Percentiles rank a stretch among this genome's conserved stretches.
phyloP scores from a whole-genome alignment of 2,797 vertebrate genomes.

The Mormyrus hasselquistii region DNA sequence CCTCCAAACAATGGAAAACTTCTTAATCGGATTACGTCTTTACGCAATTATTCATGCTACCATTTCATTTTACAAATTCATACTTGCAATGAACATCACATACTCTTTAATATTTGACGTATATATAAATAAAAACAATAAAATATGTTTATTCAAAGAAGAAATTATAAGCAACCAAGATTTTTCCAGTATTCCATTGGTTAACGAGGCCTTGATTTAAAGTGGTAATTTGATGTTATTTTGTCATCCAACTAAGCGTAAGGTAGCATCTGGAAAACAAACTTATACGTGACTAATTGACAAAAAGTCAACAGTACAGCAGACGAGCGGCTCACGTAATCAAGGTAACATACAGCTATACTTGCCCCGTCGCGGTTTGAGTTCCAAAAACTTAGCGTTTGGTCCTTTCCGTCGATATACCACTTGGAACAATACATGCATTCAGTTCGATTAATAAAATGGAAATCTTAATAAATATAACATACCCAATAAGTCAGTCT shows the following conservation, averaged over 20 bases:
- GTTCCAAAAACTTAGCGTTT: background rate
- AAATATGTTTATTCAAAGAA: background rate
- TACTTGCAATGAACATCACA: background rate
- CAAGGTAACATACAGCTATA: background rate
- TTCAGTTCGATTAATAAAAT: background rate
- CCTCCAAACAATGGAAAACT: slow-evolving; percentile 4
- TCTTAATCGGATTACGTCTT: slow-evolving; percentile 1
- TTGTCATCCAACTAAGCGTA: background rate
- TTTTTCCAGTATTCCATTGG: background rate
- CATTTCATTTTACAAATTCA: background rate
- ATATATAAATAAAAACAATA: background rate
- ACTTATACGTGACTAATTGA: too few relatives aligned
- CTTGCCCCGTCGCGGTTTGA: background rate
- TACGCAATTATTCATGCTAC: background rate
- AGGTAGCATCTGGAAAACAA: background rate
- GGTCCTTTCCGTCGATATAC: background rate
- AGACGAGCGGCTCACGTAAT: background rate
- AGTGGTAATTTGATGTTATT: background rate
- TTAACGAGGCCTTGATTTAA: background rate
- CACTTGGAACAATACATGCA: background rate
- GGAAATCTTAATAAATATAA: background rate
- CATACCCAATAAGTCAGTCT: background rate
- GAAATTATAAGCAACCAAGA: background rate
- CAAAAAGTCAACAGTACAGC: background rate
- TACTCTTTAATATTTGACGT: background rate